Conservation (phyloP, 2,113 vertebrate genomes). For the Capreolus pygargus region DNA sequence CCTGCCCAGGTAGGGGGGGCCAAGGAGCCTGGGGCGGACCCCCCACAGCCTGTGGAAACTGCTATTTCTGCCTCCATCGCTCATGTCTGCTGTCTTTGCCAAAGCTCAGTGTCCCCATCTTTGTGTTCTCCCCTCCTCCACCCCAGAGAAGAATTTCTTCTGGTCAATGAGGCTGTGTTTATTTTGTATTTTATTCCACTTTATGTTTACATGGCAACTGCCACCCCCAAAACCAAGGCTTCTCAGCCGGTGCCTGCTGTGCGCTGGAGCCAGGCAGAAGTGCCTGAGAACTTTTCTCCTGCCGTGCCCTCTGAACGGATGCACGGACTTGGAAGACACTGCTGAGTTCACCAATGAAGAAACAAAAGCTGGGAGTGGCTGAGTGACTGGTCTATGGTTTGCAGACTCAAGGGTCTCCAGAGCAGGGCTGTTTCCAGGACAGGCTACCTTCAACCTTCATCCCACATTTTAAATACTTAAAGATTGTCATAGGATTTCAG, state of each 20-base stretch:
- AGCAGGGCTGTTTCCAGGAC: not conserved
- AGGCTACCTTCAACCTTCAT: not conserved
- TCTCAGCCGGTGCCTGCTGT: not conserved
- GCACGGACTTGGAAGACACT: not conserved
- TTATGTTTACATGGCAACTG: not conserved
- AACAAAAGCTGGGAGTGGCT: not conserved
- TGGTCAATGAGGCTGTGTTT: not conserved
- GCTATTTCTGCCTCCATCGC: not conserved
- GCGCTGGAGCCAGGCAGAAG: not conserved
- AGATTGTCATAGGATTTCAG: not conserved
- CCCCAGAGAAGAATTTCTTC: constrained; percentile 1
- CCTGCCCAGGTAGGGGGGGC: not conserved
- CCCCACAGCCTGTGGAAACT: not conserved
- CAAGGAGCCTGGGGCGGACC: not conserved
- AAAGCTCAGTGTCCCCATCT: not conserved
- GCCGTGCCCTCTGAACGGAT: not conserved
- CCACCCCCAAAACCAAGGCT: not conserved
- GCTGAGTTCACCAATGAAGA: not conserved
- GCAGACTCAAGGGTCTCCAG: not conserved
- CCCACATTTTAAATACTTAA: not conserved
- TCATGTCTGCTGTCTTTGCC: not conserved
- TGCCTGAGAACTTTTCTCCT: not conserved
- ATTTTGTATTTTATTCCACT: not conserved
- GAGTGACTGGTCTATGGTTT: not conserved
- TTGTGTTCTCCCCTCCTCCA: not conserved